Evolutionary conservation across 1,140 invertebrate genomes (phyloP).

Genomic region (Drosophila ogumai): DNA sequence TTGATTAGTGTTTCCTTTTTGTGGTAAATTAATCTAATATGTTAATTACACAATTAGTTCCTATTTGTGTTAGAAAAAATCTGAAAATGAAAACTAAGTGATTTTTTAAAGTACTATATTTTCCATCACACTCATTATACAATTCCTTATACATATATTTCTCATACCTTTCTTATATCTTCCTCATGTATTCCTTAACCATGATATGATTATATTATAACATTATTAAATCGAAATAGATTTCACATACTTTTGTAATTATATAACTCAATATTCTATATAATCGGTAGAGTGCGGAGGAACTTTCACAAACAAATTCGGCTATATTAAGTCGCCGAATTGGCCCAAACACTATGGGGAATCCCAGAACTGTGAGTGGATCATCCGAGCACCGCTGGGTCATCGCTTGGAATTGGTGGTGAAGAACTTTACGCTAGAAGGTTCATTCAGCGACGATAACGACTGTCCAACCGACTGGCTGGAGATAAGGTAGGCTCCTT

Average conservation of each 20-base stretch:
- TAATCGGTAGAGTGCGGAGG: constrained; percentile 89
- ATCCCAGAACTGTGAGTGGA: constrained; percentile 90
- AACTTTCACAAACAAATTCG: constrained; percentile 88
- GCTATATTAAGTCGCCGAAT: constrained; percentile 88
- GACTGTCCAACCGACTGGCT: constrained; percentile 90
- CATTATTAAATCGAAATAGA: background rate
- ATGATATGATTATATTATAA: too few species aligned
- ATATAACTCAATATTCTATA: background rate
- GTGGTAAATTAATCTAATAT: too few species aligned
- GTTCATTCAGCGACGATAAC: constrained; percentile 36
- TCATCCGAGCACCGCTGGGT: constrained; percentile 89
- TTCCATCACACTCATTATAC: too few species aligned
- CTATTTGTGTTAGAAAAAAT: too few species aligned
- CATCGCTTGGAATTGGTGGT: constrained; percentile 91
- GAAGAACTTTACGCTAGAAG: constrained; percentile 90
- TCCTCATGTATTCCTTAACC: too few species aligned
- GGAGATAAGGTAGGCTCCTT: constrained; percentile 89
- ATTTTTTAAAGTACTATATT: too few species aligned
- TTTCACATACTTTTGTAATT: background rate
- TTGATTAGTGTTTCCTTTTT: too few species aligned
- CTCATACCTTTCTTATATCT: too few species aligned
- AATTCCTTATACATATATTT: too few species aligned
- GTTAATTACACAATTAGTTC: too few species aligned
- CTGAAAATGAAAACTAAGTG: too few species aligned
- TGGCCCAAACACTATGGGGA: constrained; percentile 90